Base-by-base conservation (phyloP, 1,140 invertebrate species). In the Drosophila kurseongensis region DNA sequence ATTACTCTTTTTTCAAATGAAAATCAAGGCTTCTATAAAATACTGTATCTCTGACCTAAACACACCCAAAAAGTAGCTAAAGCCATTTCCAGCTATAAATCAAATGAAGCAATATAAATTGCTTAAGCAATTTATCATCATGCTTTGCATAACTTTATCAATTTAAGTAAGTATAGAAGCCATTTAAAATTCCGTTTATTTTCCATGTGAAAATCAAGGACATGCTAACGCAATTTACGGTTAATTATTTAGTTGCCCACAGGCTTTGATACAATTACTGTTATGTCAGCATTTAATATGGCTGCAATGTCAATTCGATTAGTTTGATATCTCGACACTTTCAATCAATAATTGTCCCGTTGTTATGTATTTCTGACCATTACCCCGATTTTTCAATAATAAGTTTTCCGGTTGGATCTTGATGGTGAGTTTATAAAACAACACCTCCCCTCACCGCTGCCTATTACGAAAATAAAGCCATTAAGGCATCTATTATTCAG, bases 401-500 rank as follows among this genome's bases (percentile, higher is more conserved):
- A 69, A 50, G 18, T 41, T 50, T 57, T 41, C 29, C 27, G 36
- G 29, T 5, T 18, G 58, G 32, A 62, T 41, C 51, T 54, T 40
- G 52, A 68, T 68, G 44, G 42, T 38, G 45, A 29, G 10, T 38
- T 55, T 40, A 60, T 44, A 47, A 29, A 47, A 36, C 56, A 7
- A 36, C 8, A 16, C 38, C 54, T 23, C 44, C 38, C 54, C 9
- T 23, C 12, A 5, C 36, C 27, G 42, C 42, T 16, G 41, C 10
- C 36, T 44, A 67, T 55, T 40, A 16, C 44, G 60, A 52, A 79
- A 16, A 65, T 16, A 80, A 63, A 56, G 45, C 78, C 69, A 85
- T 82, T 86, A 81, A 50, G 61, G 50, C 65, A 65, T 71, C 42
- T 66, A 78, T 62, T 82, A 69, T 75, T 78, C 52, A 67, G 41